A percentile compares a stretch with the other conserved stretches of the same genome.
phyloP scores from a whole-genome alignment of 2,113 vertebrate species.

The Pachyramphus minor region DNA sequence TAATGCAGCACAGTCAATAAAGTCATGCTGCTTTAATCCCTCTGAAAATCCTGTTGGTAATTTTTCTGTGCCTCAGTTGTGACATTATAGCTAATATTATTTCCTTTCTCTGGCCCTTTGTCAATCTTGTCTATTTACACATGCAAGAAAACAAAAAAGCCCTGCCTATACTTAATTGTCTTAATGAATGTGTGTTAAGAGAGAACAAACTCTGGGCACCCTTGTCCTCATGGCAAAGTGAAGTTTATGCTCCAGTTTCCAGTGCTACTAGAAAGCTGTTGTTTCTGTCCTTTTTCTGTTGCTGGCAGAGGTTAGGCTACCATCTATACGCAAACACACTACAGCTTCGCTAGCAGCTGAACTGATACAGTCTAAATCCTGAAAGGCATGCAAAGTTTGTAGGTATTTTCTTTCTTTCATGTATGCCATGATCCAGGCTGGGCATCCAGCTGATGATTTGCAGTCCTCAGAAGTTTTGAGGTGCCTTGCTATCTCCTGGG shows the following conservation, averaged over 20 bases:
- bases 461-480: not conserved
- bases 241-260: not conserved
- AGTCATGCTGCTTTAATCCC: slow-evolving; percentile 49
- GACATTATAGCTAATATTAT: not conserved
- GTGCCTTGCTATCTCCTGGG: not conserved
- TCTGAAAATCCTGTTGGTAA: slow-evolving; percentile 38
- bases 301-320: not conserved
- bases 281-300: not conserved
- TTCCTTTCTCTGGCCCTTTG: slow-evolving; percentile 13
- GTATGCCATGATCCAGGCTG: not conserved
- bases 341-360: not conserved
- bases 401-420: not conserved
- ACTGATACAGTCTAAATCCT: not conserved
- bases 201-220: not conserved
- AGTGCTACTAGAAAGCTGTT: not conserved
- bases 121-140: not conserved
- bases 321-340: not conserved
- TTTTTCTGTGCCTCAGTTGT: slow-evolving; percentile 23
- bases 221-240: not conserved
- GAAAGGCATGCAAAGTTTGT: not conserved
- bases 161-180: not conserved
- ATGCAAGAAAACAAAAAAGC: not conserved
- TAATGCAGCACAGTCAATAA: slow-evolving; percentile 52
- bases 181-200: not conserved
- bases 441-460: not conserved